phyloP scores from a whole-genome alignment of 2,888 invertebrate species.

The Nasonia oneida region DNA sequence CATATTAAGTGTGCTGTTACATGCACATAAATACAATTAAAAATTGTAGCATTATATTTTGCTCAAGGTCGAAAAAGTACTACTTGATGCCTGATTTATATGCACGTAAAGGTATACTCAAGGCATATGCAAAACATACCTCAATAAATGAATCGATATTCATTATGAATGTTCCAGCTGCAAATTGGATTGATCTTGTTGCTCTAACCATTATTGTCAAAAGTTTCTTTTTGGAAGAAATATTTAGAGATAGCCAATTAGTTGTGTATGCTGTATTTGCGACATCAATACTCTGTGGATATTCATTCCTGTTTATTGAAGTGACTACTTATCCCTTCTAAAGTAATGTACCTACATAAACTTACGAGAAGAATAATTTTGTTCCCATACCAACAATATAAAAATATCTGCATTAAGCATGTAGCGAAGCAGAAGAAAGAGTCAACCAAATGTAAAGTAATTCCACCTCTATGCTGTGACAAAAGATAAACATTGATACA shows the following conservation, averaged over 20 bases:
- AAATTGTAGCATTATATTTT: too few species aligned
- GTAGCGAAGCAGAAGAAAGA: slow-evolving; percentile 34
- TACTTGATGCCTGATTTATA: too few species aligned
- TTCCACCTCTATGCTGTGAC: slow-evolving; percentile 33
- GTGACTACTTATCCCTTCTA: background rate
- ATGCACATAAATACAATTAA: too few species aligned
- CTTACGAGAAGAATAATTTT: slow-evolving; percentile 52
- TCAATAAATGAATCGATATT: slow-evolving; percentile 58
- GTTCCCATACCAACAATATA: slow-evolving; percentile 60
- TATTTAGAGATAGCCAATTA: slow-evolving; percentile 43
- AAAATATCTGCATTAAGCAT: slow-evolving; percentile 55
- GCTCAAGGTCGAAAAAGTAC: too few species aligned
- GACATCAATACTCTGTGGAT: slow-evolving; percentile 52
- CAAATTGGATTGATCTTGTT: slow-evolving; percentile 39
- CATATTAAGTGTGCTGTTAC: too few species aligned
- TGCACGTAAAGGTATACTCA: too few species aligned
- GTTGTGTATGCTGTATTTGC: slow-evolving; percentile 41
- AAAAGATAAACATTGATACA: slow-evolving; percentile 58
- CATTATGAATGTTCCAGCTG: slow-evolving; percentile 47
- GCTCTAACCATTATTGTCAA: slow-evolving; percentile 54
- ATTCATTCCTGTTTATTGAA: background rate
- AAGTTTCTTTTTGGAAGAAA: slow-evolving; percentile 35
- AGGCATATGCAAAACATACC: slow-evolving; percentile 16
- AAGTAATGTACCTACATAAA: background rate
- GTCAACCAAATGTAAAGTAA: slow-evolving; percentile 32